Base-by-base conservation (phyloP, 2,888 invertebrate genomes). In the Stenchaetothrips biformis region DNA sequence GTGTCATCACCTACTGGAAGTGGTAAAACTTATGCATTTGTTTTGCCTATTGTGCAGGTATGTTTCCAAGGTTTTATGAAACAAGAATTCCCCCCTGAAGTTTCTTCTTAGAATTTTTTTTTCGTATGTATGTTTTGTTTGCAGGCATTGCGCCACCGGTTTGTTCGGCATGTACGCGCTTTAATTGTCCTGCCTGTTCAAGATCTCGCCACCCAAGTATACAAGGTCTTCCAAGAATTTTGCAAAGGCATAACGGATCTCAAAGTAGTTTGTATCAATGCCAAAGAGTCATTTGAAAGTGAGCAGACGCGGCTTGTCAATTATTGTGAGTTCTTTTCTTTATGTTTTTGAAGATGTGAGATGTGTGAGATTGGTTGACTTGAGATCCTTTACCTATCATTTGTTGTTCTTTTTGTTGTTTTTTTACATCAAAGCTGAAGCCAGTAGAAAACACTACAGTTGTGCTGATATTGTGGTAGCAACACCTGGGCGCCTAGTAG, bases 1-100 rank as follows among this genome's bases (percentile, higher is more conserved):
- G 95, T 99, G 48, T 97, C 97, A 77, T 97, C 98, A 25, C 98
- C 99, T 0, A 99, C 99, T 2, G 98, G 98, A 25, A 98, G 97
- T 89, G 99, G 99, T 27, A 99, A 99, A 89, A 99, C 99, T 0
- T 87, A 99, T 81, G 93, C 97, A 4, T 99, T 95, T 90, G 96
- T 95, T 79, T 87, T 99, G 82, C 99, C 99, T 9, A 92, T 98
- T 78, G 88, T 98, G 62, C 95, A 97, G 88, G 90, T 92, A 86
- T 83, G 80, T 81, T 4, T 21, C 16, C 27, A 21, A 62, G 8
- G 81, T 7, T 7, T 49, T 21, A 48, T 59, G 25, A 78, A 48
- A 18, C 16, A 53, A 16, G 53, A 53, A 67, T 21, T 62, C 18
- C 7, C 21, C 18, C 49, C 25, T 4, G 8, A 53, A 74, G 37